Conservation (phyloP, 1,140 invertebrate genomes). For the Nasonia giraulti region DNA sequence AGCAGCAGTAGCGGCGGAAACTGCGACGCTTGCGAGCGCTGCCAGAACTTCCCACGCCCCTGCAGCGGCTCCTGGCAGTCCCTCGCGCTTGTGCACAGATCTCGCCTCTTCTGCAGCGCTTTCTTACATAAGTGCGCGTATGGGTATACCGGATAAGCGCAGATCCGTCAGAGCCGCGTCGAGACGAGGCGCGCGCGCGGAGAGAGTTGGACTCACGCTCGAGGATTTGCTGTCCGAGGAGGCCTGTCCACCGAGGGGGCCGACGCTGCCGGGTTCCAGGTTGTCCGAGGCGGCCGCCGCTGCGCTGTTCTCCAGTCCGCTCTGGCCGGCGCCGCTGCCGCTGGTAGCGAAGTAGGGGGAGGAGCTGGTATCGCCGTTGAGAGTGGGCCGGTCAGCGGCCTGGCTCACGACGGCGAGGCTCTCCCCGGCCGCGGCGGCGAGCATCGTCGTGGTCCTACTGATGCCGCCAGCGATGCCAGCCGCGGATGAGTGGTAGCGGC, state of each 20-base stretch:
- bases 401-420: conserved; percentile 53
- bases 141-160: too few relatives aligned
- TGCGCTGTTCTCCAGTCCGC: neutral
- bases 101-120: too few relatives aligned
- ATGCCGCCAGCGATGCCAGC: neutral
- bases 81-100: neutral
- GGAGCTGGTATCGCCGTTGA: conserved; percentile 48
- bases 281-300: neutral
- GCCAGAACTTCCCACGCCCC: neutral
- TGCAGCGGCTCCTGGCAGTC: neutral
- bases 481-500: neutral
- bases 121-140: too few relatives aligned
- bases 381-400: conserved; percentile 54
- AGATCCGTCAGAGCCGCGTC: neutral
- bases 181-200: too few relatives aligned
- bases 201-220: neutral
- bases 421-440: conserved; percentile 49
- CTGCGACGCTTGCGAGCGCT: neutral
- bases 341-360: neutral
- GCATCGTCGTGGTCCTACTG: conserved; percentile 48
- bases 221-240: neutral
- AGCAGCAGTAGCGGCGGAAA: neutral
- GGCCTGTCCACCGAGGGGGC: neutral
- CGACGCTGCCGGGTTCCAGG: neutral
- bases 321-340: conserved; percentile 42